Percentiles rank a stretch among this genome's conserved stretches.
These are phyloP conservation scores for Irena cyanogastra DNA, from an alignment of 2,113 vertebrate species.

Conservation along the genomic window DNA sequence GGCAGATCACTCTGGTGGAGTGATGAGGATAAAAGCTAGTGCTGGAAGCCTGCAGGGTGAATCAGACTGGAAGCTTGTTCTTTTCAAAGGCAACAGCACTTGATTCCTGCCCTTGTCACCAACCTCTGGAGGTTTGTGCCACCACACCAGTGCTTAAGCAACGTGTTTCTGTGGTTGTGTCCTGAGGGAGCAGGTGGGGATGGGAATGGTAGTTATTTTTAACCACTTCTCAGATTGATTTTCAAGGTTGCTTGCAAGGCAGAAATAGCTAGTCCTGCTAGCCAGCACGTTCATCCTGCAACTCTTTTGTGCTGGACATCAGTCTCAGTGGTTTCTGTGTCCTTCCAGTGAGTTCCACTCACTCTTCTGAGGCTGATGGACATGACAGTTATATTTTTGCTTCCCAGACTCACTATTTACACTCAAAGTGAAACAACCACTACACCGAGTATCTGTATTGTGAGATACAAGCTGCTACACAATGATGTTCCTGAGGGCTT, in stretches of 20 bases:
- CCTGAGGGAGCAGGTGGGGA: background rate
- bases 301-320: background rate
- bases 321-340: background rate
- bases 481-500: background rate
- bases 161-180: background rate
- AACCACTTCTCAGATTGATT: background rate
- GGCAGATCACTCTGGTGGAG: background rate
- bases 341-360: background rate
- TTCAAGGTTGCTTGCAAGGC: background rate
- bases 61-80: background rate
- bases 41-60: background rate
- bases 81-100: background rate
- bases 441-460: background rate
- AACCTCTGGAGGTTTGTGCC: background rate
- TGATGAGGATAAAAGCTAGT: background rate
- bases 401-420: background rate
- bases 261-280: background rate
- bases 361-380: background rate
- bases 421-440: background rate
- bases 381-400: background rate
- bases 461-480: background rate
- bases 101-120: background rate
- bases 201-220: background rate
- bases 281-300: fast-evolving
- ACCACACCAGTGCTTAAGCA: background rate